Evolutionary conservation across 1,140 invertebrate species (phyloP).

Genomic region (Plectrocnemia conspersa): DNA sequence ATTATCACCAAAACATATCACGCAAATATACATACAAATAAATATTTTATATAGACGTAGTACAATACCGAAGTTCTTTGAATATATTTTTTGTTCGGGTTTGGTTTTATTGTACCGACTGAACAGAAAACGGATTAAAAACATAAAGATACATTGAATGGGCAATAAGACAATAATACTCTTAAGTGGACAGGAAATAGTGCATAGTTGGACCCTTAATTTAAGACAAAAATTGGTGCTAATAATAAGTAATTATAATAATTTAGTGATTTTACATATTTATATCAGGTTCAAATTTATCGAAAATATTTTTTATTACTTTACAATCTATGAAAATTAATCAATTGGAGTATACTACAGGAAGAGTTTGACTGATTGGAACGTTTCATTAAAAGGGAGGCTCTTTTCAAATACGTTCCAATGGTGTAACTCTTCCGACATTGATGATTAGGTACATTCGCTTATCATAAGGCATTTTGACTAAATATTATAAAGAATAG

Average conservation of each 20-base stretch:
- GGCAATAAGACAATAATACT: neutral
- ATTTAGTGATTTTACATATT: constrained; percentile 35
- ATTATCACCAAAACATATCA: neutral
- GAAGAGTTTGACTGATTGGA: constrained; percentile 1
- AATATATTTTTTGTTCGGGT: no score
- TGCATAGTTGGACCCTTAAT: constrained; percentile 35
- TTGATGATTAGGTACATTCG: constrained; percentile 32
- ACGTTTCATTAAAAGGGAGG: constrained; percentile 15
- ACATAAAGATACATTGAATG: neutral
- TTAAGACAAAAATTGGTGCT: constrained; percentile 36
- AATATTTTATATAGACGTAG: no score
- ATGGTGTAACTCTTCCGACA: no score
- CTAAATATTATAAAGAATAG: neutral
- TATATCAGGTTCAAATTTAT: constrained; percentile 36
- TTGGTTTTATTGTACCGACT: no score
- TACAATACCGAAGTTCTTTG: no score
- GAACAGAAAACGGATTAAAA: neutral
- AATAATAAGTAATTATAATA: constrained; percentile 31
- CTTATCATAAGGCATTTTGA: constrained; percentile 33
- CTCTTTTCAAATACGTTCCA: constrained; percentile 7
- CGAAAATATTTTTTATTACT: constrained; percentile 34
- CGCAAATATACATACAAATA: neutral
- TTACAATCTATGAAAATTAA: constrained; percentile 27
- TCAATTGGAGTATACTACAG: constrained; percentile 5
- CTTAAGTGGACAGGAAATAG: constrained; percentile 18